A percentile compares a stretch with the other conserved stretches of the same genome.
Evolutionary conservation across 2,888 invertebrate species (phyloP).

Genomic region (Netelia virgata): DNA sequence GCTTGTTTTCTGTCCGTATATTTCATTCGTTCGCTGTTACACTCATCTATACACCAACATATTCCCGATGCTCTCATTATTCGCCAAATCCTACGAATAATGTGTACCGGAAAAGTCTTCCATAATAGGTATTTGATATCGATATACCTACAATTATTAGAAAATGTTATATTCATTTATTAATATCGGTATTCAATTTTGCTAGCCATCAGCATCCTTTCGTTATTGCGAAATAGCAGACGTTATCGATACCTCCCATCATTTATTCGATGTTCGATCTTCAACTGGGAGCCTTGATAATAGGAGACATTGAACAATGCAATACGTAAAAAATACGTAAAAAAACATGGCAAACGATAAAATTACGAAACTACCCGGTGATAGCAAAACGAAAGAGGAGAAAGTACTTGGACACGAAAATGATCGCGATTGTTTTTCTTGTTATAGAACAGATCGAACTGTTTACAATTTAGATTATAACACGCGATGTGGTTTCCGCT

Average conservation of each 20-base stretch:
- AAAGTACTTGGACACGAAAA: background rate
- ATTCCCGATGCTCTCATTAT: background rate
- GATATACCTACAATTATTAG: background rate
- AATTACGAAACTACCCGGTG: background rate
- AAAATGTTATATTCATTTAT: background rate
- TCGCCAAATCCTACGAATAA: background rate
- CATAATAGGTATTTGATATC: background rate
- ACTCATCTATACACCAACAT: no score
- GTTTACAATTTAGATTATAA: conserved; percentile 36
- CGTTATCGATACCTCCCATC: background rate
- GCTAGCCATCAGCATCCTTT: background rate
- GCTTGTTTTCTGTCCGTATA: no score
- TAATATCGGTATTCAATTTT: background rate
- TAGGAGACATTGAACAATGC: background rate
- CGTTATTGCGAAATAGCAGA: background rate
- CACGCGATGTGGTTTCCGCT: background rate
- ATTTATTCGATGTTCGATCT: background rate
- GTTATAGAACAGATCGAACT: conserved; percentile 8
- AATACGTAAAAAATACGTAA: background rate
- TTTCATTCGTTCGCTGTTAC: no score
- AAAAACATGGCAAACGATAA: background rate
- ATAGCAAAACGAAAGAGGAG: background rate
- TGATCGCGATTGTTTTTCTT: background rate
- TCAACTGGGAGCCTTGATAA: background rate
- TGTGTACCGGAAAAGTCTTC: background rate